Conservation (phyloP, 2,113 vertebrate species). For the Ctenomys sociabilis region DNA sequence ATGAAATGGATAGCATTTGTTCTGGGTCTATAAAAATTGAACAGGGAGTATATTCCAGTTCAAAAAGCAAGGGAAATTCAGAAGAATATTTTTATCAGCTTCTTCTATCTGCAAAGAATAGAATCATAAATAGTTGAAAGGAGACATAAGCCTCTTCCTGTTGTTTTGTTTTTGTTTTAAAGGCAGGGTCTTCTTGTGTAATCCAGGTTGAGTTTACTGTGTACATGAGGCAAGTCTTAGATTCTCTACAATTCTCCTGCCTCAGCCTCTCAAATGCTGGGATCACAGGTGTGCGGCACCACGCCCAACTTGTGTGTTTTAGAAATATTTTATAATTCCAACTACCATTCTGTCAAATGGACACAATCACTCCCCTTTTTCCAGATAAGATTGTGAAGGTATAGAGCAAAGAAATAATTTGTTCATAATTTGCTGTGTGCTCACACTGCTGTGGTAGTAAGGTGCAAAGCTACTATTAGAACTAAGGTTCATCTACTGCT, state of each 20-base stretch:
- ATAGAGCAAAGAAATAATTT: background rate
- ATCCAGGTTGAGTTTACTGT: background rate
- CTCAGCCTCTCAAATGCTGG: no score
- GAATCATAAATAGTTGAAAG: background rate
- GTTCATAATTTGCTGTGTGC: background rate
- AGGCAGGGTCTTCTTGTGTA: background rate
- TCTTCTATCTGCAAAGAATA: background rate
- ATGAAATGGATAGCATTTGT: background rate
- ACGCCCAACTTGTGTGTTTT: background rate
- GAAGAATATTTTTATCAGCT: background rate
- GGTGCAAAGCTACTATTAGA: background rate
- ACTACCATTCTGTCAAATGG: background rate
- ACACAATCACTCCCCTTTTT: background rate
- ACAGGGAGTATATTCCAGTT: background rate
- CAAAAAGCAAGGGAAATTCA: constrained; percentile 13
- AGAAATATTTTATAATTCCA: background rate
- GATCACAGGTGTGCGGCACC: no score
- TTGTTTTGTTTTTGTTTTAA: background rate
- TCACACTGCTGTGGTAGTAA: background rate
- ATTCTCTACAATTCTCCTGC: no score
- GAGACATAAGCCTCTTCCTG: background rate
- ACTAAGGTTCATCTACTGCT: background rate
- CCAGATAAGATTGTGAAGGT: background rate
- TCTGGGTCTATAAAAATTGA: background rate
- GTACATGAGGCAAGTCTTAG: background rate